Base-by-base conservation (phyloP, 2,797 vertebrate genomes). In the Phyllotis vaccarum region DNA sequence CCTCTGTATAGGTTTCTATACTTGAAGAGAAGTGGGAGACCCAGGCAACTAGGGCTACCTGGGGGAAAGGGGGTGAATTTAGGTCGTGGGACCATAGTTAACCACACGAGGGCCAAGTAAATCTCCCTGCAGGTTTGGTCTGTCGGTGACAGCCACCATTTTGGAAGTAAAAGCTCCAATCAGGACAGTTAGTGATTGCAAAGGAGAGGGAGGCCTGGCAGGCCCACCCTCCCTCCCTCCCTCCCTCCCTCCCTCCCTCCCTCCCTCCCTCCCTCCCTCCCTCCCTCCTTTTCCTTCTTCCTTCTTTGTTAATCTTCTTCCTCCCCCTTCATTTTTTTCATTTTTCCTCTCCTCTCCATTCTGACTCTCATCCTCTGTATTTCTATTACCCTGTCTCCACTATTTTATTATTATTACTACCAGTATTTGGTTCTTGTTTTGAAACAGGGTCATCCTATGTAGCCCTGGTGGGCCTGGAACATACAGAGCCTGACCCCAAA, bases 281-380 rank as follows among this genome's bases (percentile, higher is more conserved):
- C 29, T 5, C 46, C 13, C 17, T 3, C 19, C 8, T 5, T 9
- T 19, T 19, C 16, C 3, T 13, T 3, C 2, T 2, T 19, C 46
- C 21, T n/a, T n/a, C n/a, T n/a, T n/a, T n/a, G n/a, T n/a, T n/a
- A n/a, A n/a, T n/a, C n/a, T n/a, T n/a, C 24, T 31, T 11, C 5
- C 17, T 37, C 7, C 27, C 37, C n/a, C n/a, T n/a, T n/a, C n/a
- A 3, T 17, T 29, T 46, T 9, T 4, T 2, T 2, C 6, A 0
- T 9, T 5, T 19, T 9, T 13, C 24, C 24, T 19, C 7, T 13
- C 14, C 29, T 49, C 43, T 13, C 29, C 74, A 14, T 27, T 46
- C 40, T 16, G 40, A 46, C 2, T 14, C 78, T 34, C 76, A 34
- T 9, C 34, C 76, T 80, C 34, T 58, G 52, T 80, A n/a, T 56